These are phyloP conservation scores for Erebia ligea DNA, from an alignment of 2,888 invertebrate species.

Conservation along the genomic window DNA sequence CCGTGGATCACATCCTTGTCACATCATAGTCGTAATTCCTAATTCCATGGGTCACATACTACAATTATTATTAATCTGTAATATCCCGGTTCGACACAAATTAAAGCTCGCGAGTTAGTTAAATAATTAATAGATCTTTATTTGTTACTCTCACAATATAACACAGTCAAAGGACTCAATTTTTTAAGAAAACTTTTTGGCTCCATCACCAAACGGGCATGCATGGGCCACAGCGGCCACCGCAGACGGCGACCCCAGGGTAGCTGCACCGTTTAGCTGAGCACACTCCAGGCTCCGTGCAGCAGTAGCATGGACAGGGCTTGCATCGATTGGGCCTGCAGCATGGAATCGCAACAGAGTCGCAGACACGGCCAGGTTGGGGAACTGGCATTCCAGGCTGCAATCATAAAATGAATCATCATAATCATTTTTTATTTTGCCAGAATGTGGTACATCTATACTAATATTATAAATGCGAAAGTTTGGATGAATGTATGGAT, in stretches of 20 bases:
- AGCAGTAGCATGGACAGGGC: constrained; percentile 82
- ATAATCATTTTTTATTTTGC: too few relatives aligned
- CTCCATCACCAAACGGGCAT: constrained; percentile 72
- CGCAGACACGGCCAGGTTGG: constrained; percentile 53
- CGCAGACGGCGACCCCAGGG: constrained; percentile 70
- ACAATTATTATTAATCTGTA: too few relatives aligned
- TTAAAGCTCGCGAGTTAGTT: too few relatives aligned
- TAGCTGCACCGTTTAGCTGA: constrained; percentile 71
- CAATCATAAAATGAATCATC: constrained; percentile 4
- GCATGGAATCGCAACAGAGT: constrained; percentile 76
- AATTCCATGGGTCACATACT: too few relatives aligned
- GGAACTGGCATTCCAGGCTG: constrained; percentile 59
- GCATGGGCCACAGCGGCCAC: constrained; percentile 66
- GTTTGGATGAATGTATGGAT: too few relatives aligned
- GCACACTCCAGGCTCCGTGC: constrained; percentile 67
- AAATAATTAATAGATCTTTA: not conserved
- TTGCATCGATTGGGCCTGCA: constrained; percentile 80
- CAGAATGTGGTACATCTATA: too few relatives aligned
- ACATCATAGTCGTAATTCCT: too few relatives aligned
- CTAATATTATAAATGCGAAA: too few relatives aligned
- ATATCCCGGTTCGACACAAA: too few relatives aligned
- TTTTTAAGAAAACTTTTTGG: not conserved
- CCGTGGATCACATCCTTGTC: too few relatives aligned
- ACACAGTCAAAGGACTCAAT: not conserved
- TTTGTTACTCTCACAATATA: not conserved